A percentile compares a stretch with the other conserved stretches of the same genome.
Conservation (phyloP, 1,140 invertebrate species). For the Drosophila triauraria region DNA sequence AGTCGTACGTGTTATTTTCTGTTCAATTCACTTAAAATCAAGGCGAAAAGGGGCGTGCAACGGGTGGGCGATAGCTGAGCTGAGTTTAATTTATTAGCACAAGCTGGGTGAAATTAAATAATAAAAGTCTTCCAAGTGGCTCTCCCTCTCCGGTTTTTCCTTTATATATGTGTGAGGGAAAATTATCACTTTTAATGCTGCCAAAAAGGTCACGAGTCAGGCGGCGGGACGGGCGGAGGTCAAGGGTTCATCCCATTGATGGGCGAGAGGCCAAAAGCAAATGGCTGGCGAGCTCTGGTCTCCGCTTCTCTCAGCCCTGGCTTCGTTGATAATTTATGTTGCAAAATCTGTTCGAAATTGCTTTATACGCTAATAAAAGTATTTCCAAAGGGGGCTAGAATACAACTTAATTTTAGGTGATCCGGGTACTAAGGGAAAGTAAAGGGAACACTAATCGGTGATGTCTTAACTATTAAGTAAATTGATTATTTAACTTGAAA, state of each 20-base stretch:
- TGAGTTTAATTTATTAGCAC: conserved; percentile 76
- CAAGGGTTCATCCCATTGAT: conserved; percentile 34
- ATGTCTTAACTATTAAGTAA: neutral
- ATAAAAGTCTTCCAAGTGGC: conserved; percentile 75
- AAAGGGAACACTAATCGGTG: conserved; percentile 10
- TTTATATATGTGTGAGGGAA: conserved; percentile 46
- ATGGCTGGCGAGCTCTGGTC: conserved; percentile 19
- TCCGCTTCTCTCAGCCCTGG: neutral
- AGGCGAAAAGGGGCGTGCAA: conserved; percentile 32
- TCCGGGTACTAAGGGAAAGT: neutral
- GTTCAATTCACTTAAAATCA: conserved; percentile 45
- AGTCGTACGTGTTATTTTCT: conserved; percentile 52
- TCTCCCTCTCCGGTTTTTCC: neutral
- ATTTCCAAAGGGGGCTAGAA: conserved; percentile 36
- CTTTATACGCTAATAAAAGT: conserved; percentile 71
- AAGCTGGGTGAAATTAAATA: conserved; percentile 73
- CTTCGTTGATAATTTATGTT: conserved; percentile 74
- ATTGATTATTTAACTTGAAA: neutral
- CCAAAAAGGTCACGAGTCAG: conserved; percentile 76
- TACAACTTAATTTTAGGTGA: conserved; percentile 60
- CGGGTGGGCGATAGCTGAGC: conserved; percentile 37
- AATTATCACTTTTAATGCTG: conserved; percentile 82
- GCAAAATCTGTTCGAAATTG: conserved; percentile 72
- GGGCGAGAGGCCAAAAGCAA: conserved; percentile 52
- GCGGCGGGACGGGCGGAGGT: neutral